Evolutionary conservation across 1,140 invertebrate species (phyloP), one percentile per base, ranked within the genome.

Genomic region (Latrodectus geometricus): DNA sequence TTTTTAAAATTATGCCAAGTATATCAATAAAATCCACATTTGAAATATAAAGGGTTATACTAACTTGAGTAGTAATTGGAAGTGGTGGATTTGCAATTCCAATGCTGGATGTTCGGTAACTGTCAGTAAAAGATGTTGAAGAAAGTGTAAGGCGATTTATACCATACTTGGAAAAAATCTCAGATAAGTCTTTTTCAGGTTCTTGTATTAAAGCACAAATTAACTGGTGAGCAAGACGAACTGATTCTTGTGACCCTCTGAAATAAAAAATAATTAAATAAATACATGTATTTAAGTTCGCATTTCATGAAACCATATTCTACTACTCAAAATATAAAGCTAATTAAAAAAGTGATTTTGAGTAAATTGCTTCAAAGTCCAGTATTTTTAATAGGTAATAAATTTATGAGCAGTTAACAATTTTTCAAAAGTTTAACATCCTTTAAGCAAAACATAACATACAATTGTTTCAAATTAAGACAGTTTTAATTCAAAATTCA

Each of bases 131-230:
- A 8, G 52, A 9, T 20, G 50, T 15, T 49, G 50, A 56, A 11
- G 76, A 52, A 73, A 50, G 74, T 11, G 15, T 66, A 21, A 50
- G 8, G 1, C 75, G 74, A 80, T 21, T 74, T 66, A 85, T 87
- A 82, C 86, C 94, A 94, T 23, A 93, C 92, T 91, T 95, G 93
- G 88, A 95, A 89, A 98, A 91, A 91, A 98, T 94, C 91, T 96
- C 95, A 87, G 94, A 91, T 88, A 98, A 95, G 90, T 99, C 97
- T 9, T 96, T 96, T 86, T 99, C 97, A 8, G 97, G 96, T 92
- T 98, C 97, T 91, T 97, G 96, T 87, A 98, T 96, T 74, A 98
- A 93, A 17, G 95, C 93, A 66, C 95, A 93, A 86, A 98, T 98
- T 79, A 98, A 93, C 82, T 93, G 93, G 89, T 97, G 95, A 73